A percentile compares a stretch with the other conserved stretches of the same genome.
Evolutionary conservation across 2,113 vertebrate genomes (phyloP).

Genomic region (Aegithalos caudatus): DNA sequence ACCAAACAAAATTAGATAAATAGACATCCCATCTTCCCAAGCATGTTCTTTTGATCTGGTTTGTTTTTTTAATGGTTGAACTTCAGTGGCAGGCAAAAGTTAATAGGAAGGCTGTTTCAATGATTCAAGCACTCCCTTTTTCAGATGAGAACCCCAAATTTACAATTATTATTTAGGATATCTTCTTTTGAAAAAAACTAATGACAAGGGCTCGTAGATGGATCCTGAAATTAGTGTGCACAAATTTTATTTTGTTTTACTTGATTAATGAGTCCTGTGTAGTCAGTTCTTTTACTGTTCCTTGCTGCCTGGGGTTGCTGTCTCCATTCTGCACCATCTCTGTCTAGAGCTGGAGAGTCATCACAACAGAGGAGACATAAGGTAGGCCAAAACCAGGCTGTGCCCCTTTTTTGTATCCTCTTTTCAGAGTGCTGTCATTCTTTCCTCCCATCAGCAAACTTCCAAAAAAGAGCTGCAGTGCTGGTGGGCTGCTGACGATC

Average conservation of each 20-base stretch:
- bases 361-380: neutral
- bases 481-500: accelerated
- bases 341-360: neutral
- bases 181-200: neutral
- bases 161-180: neutral
- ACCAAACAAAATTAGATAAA: neutral
- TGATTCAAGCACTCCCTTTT: neutral
- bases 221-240: neutral
- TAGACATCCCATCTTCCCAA: neutral
- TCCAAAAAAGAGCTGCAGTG: neutral
- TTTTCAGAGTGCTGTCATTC: neutral
- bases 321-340: neutral
- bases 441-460: neutral
- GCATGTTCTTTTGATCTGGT: neutral
- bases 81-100: neutral
- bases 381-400: neutral
- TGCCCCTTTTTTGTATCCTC: neutral
- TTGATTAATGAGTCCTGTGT: neutral
- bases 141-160: neutral
- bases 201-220: neutral
- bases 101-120: neutral
- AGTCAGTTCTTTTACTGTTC: neutral
- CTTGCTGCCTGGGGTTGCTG: neutral
- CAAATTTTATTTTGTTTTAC: neutral
- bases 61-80: neutral